Evolutionary conservation across 2,113 vertebrate species (phyloP), one percentile per base, ranked within the genome.

Genomic region (Peromyscus leucopus): DNA sequence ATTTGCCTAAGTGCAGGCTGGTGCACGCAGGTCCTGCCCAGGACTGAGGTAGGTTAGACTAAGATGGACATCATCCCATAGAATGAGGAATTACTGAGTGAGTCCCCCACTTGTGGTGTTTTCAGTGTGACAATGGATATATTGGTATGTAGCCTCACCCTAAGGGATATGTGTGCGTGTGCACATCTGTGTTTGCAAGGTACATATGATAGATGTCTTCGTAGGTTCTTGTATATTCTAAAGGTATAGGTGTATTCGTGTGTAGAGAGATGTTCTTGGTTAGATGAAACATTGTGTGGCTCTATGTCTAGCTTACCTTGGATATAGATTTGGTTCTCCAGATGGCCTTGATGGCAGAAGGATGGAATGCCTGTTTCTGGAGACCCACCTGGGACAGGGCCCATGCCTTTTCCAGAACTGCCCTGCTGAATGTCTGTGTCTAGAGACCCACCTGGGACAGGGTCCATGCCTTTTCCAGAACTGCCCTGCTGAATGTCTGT

Each of bases 351-450:
- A 15, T 3, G 7, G 10, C 26, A 33, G 48, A 33, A 89, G 48
- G 55, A 1, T 5, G 0, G 11, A 1, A 2, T 21, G 0, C 4
- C 17, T 5, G 33, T 51, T 51, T 51, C 51, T 48, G 46, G 7
- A 48, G 46, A 48, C 5, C 46, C 1, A 24, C 31, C 48, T 0
- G 36, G 9, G 39, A 4, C 63, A 6, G 0, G 13, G 31, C 55
- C 48, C 15, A 15, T 22, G 33, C 39, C 69, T 16, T 79, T 31
- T 55, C 59, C 10, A 69, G n/a, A 46, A 22, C 79, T 19, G 21
- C 16, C 31, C 6, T 1, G 0, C 16, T n/a, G 2, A 48, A 48
- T 48, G 46, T 4, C 46, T 48, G 46, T 9, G 15, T 33, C 51
- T 1, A 1, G 71, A 76, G 31, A 2, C 55, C 79, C 1, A 24